Base-by-base conservation (phyloP, 2,113 vertebrate genomes). In the Prochilodus magdalenae region DNA sequence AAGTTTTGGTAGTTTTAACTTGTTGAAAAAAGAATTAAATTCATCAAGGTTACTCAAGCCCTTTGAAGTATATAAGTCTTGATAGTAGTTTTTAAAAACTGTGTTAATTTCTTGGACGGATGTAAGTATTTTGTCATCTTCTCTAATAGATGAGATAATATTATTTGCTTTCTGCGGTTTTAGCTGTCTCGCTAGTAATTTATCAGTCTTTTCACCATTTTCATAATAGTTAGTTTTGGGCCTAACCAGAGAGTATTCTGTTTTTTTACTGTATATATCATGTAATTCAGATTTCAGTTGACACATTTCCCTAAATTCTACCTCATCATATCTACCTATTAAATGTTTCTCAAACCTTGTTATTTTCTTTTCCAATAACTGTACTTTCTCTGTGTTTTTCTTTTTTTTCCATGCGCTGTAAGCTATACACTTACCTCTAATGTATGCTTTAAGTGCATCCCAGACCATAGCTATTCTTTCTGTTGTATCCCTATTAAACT, bases 401-500 rank as follows among this genome's bases (percentile, higher is more conserved):
- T 78, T 69, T 85, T 67, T 33, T 26, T 59, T 78, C 78, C 47
- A 4, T 51, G 73, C 26, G 65, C 49, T 14, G n/a, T 74, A 47
- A 15, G 62, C 40, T 26, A 78, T 78, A 1, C 53, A 1, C 78
- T 73, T 36, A 22, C 47, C 55, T 75, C 70, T 74, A 6, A 71
- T 53, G 16, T 62, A 82, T 51, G 60, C 75, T n/a, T 83, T 75
- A 4, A 65, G 79, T 53, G 72, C 26, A 30, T 79, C 73, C 62
- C 80, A 66, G 5, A 55, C 84, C 29, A 72, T 74, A 0, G 33
- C 26, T 20, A 74, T n/a, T 0, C 13, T 76, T 57, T 51, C 66
- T 40, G 66, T 59, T 40, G 71, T 26, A 3, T n/a, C 26, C 0
- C 30, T 22, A 29, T 72, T 83, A 14, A 76, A n/a, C 67, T 79